Conservation (phyloP, 53 echinoderm and acorn worm genomes). For the Crossaster papposus region DNA sequence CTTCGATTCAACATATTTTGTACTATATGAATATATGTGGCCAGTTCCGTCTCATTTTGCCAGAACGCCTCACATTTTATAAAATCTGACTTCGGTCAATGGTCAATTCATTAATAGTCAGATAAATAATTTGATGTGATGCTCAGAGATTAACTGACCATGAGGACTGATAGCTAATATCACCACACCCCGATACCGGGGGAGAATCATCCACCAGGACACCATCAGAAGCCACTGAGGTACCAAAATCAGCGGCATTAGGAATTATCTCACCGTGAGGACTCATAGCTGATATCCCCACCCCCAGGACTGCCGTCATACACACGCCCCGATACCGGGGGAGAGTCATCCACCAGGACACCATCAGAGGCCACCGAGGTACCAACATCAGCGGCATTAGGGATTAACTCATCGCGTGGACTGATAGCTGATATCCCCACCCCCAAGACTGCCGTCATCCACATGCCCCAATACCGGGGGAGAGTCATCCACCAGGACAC, state of each 20-base stretch:
- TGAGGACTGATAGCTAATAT: neutral
- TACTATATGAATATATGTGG: too few relatives aligned
- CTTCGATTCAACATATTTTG: too few relatives aligned
- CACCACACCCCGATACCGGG: neutral
- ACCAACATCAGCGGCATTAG: constrained; percentile 65
- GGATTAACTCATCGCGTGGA: constrained; percentile 18
- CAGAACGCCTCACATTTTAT: too few relatives aligned
- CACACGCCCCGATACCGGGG: constrained; percentile 26
- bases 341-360: constrained; percentile 38
- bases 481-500: constrained; percentile 42
- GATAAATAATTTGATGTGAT: too few relatives aligned
- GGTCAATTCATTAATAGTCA: too few relatives aligned
- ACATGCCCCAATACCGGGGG: constrained; percentile 25
- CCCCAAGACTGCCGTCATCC: constrained; percentile 12
- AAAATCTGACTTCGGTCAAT: too few relatives aligned
- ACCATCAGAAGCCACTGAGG: too few relatives aligned
- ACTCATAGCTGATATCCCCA: constrained; percentile 9
- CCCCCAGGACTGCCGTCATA: constrained; percentile 18
- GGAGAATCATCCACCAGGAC: too few relatives aligned
- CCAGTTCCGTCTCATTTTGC: too few relatives aligned
- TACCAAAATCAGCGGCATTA: too few relatives aligned
- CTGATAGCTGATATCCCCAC: constrained; percentile 14
- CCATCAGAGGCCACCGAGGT: constrained; percentile 60
- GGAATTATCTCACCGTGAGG: constrained; percentile 26
- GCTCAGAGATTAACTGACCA: neutral